Evolutionary conservation across 2,888 invertebrate genomes (phyloP).

Genomic region (Plagodis dolabraria): DNA sequence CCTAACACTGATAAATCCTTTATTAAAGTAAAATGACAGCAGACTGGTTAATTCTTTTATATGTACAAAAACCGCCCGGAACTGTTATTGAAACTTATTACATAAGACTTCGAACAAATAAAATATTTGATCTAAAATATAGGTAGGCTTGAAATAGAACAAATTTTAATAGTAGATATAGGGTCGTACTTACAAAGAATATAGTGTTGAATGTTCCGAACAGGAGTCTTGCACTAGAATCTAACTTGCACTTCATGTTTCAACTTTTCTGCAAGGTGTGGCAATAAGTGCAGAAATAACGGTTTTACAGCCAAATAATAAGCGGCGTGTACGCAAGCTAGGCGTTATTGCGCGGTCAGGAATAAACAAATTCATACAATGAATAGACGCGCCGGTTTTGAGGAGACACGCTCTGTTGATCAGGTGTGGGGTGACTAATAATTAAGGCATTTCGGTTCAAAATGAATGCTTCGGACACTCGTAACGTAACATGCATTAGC

Average conservation of each 20-base stretch:
- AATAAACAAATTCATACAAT: slow-evolving; percentile 67
- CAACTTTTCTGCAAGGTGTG: slow-evolving; percentile 15
- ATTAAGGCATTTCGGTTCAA: slow-evolving; percentile 81
- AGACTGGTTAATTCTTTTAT: too few species aligned
- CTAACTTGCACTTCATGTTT: slow-evolving; percentile 65
- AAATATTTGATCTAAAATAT: too few species aligned
- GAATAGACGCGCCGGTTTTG: slow-evolving; percentile 81
- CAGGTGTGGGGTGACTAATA: slow-evolving; percentile 84
- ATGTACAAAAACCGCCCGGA: too few species aligned
- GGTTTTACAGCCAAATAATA: slow-evolving; percentile 16
- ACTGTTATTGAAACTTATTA: too few species aligned
- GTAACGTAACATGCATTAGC: slow-evolving; percentile 21
- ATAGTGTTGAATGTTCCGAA: slow-evolving; percentile 88
- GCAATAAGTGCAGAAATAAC: slow-evolving; percentile 8
- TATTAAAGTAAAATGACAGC: too few species aligned
- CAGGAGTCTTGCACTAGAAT: slow-evolving; percentile 86
- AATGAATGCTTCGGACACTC: slow-evolving; percentile 72
- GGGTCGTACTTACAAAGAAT: slow-evolving; percentile 83
- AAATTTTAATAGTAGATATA: too few species aligned
- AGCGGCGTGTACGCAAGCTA: slow-evolving; percentile 37
- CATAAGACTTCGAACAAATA: too few species aligned
- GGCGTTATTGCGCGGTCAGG: slow-evolving; percentile 60
- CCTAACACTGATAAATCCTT: too few species aligned
- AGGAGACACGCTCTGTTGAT: slow-evolving; percentile 83
- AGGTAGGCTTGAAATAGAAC: too few species aligned